Base-by-base conservation (phyloP, 2,888 invertebrate species). In the Lithophane ornitopus region DNA sequence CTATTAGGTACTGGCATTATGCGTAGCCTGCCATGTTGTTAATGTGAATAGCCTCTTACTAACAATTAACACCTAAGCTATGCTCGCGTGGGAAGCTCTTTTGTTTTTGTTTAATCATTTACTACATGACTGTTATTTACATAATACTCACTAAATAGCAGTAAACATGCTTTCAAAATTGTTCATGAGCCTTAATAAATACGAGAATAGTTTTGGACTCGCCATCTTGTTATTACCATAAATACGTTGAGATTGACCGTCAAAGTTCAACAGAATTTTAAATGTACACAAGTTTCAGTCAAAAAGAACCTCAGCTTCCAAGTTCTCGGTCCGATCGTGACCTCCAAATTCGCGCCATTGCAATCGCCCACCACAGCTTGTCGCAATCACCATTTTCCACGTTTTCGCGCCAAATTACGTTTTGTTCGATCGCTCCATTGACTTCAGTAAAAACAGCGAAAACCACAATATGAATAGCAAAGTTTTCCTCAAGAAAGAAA, bases 401-500 rank as follows among this genome's bases (percentile, higher is more conserved):
- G 79, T 89, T 87, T 89, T 86, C 84, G 82, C 87, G 81, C 79
- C 85, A 85, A 86, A 72, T 87, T 81, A 71, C 67, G 63, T 78
- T 78, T 71, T 12, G 58, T 74, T 89, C 81, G 72, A 82, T 67
- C 82, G 76, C 71, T 77, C 76, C 66, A 66, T 75, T 82, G 85
- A 77, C 73, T 86, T 71, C 77, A 73, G 66, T 46, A 67, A 74
- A 78, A 81, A 85, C 82, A 82, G 79, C 67, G 82, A 80, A 89
- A 91, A 90, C 89, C 90, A 76, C 91, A 87, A 81, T 76, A 78
- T 76, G 68, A 81, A 81, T 79, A 70, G 74, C 79, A 78, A 79
- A 78, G 80, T 86, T 91, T 91, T 89, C 88, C 85, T 88, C 34
- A 34, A 34, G 34, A 91, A 90, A 90, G 89, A 91, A 92, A 93